Base-by-base conservation (phyloP, 2,113 vertebrate genomes). In the Grammatotria lemairii region DNA sequence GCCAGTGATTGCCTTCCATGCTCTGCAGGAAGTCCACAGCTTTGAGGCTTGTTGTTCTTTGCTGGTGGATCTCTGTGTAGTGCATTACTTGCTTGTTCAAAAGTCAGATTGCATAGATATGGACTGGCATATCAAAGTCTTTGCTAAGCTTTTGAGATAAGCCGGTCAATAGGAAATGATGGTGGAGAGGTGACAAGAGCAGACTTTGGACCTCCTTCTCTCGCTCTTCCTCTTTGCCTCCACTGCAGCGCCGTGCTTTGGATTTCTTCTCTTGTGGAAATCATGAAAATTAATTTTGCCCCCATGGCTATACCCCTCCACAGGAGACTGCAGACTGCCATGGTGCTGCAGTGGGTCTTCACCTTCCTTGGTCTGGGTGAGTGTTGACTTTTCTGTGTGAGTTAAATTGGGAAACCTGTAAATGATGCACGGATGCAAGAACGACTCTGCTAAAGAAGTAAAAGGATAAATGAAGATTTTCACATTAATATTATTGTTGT, bases 311-410 rank as follows among this genome's bases (percentile, higher is more conserved):
- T 97, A 45, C 97, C 98, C 0, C 33, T 97, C 17, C 13, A 81
- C 11, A 93, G 97, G 90, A 95, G 98, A 81, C 92, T 98, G 68
- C 97, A 98, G 96, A 98, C 97, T 0, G 90, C 93, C 0, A 83
- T 89, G 0, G 97, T 97, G 23, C 26, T 97, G 42, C 96, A 96
- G 28, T 98, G 97, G 97, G 93, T 98, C 86, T 97, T 95, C 94
- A 96, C 93, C 85, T 98, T 98, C 91, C 86, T 97, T 8, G 93
- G 19, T 6, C 80, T 98, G 28, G 97, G 98, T 98, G 95, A 97
- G 97, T 91, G 1, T 31, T 7, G 33, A 26, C 21, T 12, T 35
- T 78, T 47, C 14, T 35, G 16, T 28, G 26, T 3, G 42, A 21
- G 6, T 78, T 17, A 38, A 82, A 73, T 23, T 8, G 21, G 45